Evolutionary conservation across 2,113 vertebrate genomes (phyloP).

Genomic region (Acrocephalus arundinaceus): DNA sequence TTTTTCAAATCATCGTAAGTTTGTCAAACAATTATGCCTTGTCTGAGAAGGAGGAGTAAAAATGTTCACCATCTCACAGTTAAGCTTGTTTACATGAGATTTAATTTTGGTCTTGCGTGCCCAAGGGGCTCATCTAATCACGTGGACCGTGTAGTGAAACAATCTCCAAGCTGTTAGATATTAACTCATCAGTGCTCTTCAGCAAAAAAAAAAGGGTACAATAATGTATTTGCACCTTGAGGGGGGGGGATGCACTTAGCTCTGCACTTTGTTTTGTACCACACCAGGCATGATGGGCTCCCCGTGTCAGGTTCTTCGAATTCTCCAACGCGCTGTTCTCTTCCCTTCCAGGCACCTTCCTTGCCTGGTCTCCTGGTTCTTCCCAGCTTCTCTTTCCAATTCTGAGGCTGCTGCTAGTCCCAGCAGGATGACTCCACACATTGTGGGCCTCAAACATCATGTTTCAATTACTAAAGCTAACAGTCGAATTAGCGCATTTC

Average conservation of each 20-base stretch:
- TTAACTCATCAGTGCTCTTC: neutral
- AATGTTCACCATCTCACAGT: neutral
- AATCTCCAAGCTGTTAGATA: neutral
- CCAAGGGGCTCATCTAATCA: neutral
- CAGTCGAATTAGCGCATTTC: constrained; percentile 19
- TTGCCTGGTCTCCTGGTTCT: neutral
- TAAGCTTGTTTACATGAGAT: neutral
- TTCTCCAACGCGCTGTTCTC: neutral
- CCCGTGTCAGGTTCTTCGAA: accelerated
- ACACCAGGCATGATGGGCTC: neutral
- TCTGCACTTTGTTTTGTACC: neutral
- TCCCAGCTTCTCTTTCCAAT: neutral
- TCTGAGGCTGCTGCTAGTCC: neutral
- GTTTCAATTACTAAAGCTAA: neutral
- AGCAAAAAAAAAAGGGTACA: neutral
- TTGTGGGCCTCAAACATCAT: accelerated
- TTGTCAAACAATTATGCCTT: neutral
- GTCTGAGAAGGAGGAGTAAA: neutral
- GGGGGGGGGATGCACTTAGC: neutral
- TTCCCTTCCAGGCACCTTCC: neutral
- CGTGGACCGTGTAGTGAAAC: neutral
- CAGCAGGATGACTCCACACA: neutral
- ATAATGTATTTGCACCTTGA: neutral
- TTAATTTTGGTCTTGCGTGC: neutral
- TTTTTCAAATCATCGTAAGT: neutral